Evolutionary conservation across 2,888 invertebrate species (phyloP).

Genomic region (Oscheius myriophilus): DNA sequence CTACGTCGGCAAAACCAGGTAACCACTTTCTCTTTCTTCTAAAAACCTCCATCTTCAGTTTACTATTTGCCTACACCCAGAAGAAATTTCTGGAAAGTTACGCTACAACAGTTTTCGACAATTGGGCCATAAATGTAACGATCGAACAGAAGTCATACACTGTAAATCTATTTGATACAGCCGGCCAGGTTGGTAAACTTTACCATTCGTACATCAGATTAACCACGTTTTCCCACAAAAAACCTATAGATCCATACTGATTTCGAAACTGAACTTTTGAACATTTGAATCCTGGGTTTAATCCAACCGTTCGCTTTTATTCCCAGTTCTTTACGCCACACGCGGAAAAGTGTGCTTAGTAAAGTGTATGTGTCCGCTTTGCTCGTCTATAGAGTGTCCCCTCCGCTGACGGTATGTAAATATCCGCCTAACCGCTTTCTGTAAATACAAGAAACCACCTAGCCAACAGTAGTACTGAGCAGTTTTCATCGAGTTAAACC

Average conservation of each 20-base stretch:
- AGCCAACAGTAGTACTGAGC: neutral
- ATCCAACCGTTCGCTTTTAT: neutral
- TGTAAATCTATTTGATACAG: constrained; percentile 64
- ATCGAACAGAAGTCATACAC: constrained; percentile 58
- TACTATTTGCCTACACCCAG: constrained; percentile 63
- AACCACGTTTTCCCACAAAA: neutral
- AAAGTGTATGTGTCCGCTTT: constrained; percentile 25
- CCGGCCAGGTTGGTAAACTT: constrained; percentile 55
- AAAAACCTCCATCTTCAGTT: constrained; percentile 38
- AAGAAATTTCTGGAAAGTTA: constrained; percentile 59
- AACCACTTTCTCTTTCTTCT: constrained; percentile 20
- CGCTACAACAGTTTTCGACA: constrained; percentile 64
- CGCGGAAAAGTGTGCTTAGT: neutral
- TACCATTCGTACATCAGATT: neutral
- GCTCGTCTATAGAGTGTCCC: constrained; percentile 27
- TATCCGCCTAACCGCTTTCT: constrained; percentile 19
- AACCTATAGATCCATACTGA: neutral
- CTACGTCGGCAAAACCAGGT: constrained; percentile 89
- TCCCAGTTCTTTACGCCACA: no score
- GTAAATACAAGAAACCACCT: constrained; percentile 26
- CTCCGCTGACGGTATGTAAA: constrained; percentile 27
- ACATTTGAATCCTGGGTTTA: neutral
- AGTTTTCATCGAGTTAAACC: no score
- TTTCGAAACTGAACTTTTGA: neutral
- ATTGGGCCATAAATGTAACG: constrained; percentile 59